Conservation (phyloP, 2,113 vertebrate species). For the Bolborhynchus lineola region DNA sequence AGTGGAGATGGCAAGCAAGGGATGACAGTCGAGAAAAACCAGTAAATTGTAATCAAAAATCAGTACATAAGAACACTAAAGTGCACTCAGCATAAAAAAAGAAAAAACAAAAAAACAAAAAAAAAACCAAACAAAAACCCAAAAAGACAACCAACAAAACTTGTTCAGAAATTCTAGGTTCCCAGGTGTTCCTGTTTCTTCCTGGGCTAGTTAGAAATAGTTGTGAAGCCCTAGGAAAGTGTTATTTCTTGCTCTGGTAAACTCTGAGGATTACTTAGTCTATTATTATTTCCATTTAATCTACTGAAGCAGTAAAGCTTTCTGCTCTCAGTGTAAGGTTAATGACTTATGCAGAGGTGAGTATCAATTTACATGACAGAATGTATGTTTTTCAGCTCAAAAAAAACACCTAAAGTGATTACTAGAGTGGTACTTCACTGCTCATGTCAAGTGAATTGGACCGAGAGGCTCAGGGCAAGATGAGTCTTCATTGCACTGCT, state of each 20-base stretch:
- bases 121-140: too few species aligned
- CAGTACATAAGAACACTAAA: neutral
- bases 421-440: neutral
- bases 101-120: too few species aligned
- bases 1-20: neutral
- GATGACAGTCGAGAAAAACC: neutral
- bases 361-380: neutral
- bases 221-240: neutral
- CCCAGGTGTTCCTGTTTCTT: neutral
- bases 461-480: neutral
- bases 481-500: neutral
- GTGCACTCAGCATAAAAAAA: neutral
- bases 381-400: neutral
- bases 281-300: neutral
- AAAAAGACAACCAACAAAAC: neutral
- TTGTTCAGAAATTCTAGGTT: neutral
- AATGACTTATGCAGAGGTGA: conserved; percentile 2
- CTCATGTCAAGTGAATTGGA: neutral
- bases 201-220: neutral
- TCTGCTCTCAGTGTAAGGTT: neutral
- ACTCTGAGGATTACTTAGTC: neutral
- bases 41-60: neutral
- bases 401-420: neutral
- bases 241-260: neutral
- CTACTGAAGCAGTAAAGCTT: neutral